phyloP scores from a whole-genome alignment of 2,113 vertebrate species.

The Colaptes auratus region DNA sequence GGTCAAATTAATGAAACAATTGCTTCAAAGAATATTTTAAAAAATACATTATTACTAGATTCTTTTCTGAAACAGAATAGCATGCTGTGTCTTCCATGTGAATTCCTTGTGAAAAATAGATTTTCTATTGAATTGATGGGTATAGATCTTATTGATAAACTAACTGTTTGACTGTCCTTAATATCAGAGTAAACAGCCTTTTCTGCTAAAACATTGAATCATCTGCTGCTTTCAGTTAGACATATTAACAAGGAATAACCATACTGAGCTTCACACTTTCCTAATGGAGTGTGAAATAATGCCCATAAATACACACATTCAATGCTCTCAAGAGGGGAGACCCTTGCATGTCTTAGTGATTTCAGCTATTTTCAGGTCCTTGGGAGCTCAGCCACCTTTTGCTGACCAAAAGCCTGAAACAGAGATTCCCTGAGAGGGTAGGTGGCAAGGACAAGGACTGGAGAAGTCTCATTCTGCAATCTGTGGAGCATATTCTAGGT shows the following conservation, averaged over 20 bases:
- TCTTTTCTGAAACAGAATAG: background rate
- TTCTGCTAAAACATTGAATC: slow-evolving; percentile 17
- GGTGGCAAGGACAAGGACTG: background rate
- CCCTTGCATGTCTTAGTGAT: background rate
- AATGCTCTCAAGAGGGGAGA: background rate
- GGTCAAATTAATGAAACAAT: background rate
- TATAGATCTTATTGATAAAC: background rate
- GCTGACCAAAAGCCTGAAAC: background rate
- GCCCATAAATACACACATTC: background rate
- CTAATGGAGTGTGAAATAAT: background rate
- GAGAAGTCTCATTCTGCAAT: background rate
- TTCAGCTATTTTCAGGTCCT: background rate
- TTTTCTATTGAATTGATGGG: background rate
- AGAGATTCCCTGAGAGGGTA: background rate
- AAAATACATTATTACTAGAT: background rate
- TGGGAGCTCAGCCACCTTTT: background rate
- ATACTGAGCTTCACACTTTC: background rate
- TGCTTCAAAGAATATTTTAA: background rate
- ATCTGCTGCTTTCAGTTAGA: background rate
- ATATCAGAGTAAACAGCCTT: background rate
- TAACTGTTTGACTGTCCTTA: background rate
- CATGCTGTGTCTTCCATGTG: background rate
- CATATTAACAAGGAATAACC: background rate
- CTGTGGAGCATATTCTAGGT: background rate
- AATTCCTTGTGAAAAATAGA: slow-evolving; percentile 2